Evolutionary conservation across 2,797 vertebrate species (phyloP).

Genomic region (Amniataba percoides): DNA sequence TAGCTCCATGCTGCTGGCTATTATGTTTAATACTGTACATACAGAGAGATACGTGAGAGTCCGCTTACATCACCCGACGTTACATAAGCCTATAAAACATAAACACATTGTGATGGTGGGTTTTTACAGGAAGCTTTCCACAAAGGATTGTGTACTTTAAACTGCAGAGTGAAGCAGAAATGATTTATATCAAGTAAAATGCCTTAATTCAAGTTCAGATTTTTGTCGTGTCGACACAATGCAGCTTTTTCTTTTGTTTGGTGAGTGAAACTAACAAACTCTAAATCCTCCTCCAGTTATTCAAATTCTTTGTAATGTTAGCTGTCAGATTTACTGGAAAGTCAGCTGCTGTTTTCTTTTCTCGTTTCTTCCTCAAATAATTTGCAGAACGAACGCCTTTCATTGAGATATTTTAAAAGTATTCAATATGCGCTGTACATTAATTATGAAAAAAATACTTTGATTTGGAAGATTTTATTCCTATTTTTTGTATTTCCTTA

Average conservation of each 20-base stretch:
- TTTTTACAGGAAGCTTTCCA: neutral
- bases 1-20: neutral
- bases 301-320: no score
- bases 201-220: neutral
- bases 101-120: neutral
- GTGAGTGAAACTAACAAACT: no score
- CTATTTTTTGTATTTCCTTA: neutral
- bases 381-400: no score
- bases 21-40: neutral
- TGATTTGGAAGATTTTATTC: neutral
- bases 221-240: neutral
- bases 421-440: no score
- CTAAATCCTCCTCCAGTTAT: no score
- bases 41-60: conserved; percentile 2
- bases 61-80: neutral
- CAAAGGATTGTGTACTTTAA: neutral
- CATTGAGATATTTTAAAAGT: no score
- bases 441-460: no score
- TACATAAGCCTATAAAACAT: neutral
- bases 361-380: no score
- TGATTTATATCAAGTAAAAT: neutral
- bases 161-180: neutral
- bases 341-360: no score
- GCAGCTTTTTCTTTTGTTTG: neutral
- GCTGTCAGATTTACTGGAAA: no score